Evolutionary conservation across 2,888 invertebrate species (phyloP).

Genomic region (Lycophotia porphyrea): DNA sequence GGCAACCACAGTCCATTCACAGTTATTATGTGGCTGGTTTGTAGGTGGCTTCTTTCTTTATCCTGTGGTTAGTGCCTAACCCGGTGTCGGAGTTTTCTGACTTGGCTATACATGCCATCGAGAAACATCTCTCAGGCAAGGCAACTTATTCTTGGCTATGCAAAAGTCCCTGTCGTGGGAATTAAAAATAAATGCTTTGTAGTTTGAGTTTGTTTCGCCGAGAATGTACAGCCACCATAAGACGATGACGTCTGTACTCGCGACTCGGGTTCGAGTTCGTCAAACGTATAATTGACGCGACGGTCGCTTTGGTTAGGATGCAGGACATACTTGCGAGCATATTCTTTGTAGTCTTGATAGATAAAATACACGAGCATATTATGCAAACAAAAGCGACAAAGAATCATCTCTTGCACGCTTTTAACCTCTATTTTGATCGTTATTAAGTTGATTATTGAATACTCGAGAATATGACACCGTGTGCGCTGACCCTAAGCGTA

Average conservation of each 20-base stretch:
- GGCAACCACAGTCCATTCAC: no score
- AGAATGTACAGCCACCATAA: neutral
- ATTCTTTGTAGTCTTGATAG: neutral
- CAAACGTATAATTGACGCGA: neutral
- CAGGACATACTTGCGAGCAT: neutral
- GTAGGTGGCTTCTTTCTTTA: no score
- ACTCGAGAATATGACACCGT: neutral
- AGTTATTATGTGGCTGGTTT: no score
- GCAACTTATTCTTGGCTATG: no score
- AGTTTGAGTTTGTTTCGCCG: no score
- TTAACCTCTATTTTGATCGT: neutral
- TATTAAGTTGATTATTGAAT: neutral
- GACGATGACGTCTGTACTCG: neutral
- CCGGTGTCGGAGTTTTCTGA: no score
- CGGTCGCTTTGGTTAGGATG: neutral
- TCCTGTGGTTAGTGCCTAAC: no score
- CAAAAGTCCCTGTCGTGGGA: no score
- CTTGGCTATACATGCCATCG: no score
- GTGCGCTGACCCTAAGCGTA: neutral
- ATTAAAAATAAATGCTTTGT: no score
- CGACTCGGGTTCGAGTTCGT: neutral
- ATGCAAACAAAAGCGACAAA: neutral
- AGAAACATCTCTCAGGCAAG: no score
- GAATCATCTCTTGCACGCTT: neutral
- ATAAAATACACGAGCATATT: neutral